Base-by-base conservation (phyloP, 2,888 invertebrate genomes). In the Patella ulyssiponensis region DNA sequence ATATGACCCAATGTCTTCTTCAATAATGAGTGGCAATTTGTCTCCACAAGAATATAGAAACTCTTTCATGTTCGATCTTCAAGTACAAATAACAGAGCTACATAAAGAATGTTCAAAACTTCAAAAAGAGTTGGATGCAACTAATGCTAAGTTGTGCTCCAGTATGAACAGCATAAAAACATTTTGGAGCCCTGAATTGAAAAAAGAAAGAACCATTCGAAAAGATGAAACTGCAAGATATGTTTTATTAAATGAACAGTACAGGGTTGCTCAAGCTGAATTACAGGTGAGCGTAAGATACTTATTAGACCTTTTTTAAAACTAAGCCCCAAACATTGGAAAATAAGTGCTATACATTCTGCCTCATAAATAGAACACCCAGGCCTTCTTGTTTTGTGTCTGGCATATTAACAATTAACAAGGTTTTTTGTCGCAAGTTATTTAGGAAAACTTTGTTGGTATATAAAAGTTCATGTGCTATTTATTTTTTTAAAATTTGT, bases 81-180 rank as follows among this genome's bases (percentile, higher is more conserved):
- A 91, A 80, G 86, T 96, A 91, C 97, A 98, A 93, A 97, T 98
- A 93, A 95, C 96, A 89, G 98, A 98, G 92, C 94, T 98, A 86
- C 98, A 98, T 91, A 94, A 97, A 83, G 98, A 98, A 92, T 94
- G 98, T 91, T 95, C 95, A 75, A 96, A 96, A 92, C 94, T 90
- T 52, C 90, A 90, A 77, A 88, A 90, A 78, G 91, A 91, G 73
- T 82, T 90, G 53, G 91, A 92, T 73, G 94, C 97, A 91, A 97
- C 98, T 85, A 98, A 98, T 92, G 98, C 98, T 93, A 99, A 99
- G 93, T 94, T 99, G 88, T 97, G 97, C 92, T 98, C 98, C 91
- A 97, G 97, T 90, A 99, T 99, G 98, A 98, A 99, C 93, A 98
- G 98, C 93, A 99, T 99, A 93, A 99, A 99, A 94, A 99, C 98